Base-by-base conservation (phyloP, 2,113 vertebrate genomes). In the Eublepharis macularius region DNA sequence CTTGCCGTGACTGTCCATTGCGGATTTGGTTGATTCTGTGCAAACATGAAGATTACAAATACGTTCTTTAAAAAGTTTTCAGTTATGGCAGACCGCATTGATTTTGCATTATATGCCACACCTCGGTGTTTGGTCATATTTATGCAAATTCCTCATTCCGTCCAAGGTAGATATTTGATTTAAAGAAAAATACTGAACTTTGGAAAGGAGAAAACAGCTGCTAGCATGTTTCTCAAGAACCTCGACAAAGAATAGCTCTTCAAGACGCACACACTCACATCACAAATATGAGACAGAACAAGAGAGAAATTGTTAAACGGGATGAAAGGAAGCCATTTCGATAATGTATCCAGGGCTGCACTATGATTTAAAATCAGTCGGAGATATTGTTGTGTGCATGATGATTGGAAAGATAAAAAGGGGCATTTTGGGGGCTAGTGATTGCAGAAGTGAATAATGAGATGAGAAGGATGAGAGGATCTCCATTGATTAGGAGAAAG, bases 291-390 rank as follows among this genome's bases (percentile, higher is more conserved):
- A 73, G 54, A 47, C 14, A 39, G 68, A 54, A 85, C 51, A 60
- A 79, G 54, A 60, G 4, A 45, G 11, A 39, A 29, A 14, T n/a
- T 74, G 14, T 83, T 81, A 57, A 63, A 43, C 47, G 78, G 74
- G 36, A 49, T 47, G 74, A 93, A 92, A 73, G 34, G 85, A 84
- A 86, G 5, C 47, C 80, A 73, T 83, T 84, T 89, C 54, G 81
- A 21, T 76, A 29, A 74, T 75, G 60, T 87, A 74, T 29, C 51
- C 65, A 77, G 32, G 86, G 75, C 12, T 80, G 29, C 84, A 26
- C 21, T 76, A 41, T 82, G 88, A 89, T 85, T 83, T 76, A 89
- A 86, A 92, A 93, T 87, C 84, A 89, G 66, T 36, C 78, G 77
- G 81, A 76, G 39, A 88, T 78, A 88, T 72, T 78, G 68, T 81